Conservation (phyloP, 2,888 invertebrate species). For the Cheilosia soror region DNA sequence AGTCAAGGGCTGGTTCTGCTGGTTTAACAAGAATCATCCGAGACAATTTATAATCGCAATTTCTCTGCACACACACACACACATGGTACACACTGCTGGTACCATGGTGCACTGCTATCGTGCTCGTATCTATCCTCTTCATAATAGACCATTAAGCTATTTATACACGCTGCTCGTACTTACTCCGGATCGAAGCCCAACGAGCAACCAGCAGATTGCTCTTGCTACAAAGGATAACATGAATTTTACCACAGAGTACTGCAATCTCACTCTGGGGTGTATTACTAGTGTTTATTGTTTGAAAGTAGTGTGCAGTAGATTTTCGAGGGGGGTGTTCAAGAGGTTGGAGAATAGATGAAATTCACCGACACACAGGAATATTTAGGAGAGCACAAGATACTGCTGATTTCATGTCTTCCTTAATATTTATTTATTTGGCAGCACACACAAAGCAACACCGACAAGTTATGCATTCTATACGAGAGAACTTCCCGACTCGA, state of each 20-base stretch:
- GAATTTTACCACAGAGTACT: slow-evolving; percentile 64
- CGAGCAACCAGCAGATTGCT: slow-evolving; percentile 59
- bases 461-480: background rate
- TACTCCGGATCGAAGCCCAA: slow-evolving; percentile 42
- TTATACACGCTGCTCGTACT: slow-evolving; percentile 52
- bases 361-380: slow-evolving; percentile 18
- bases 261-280: slow-evolving; percentile 72
- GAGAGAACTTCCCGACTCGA: slow-evolving; percentile 1
- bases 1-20: slow-evolving; percentile 69
- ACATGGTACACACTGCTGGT: slow-evolving; percentile 6
- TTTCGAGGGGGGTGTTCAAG: background rate
- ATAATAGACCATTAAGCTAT: slow-evolving; percentile 75
- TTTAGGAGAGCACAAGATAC: slow-evolving; percentile 21
- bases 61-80: slow-evolving; percentile 57
- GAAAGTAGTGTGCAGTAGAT: slow-evolving; percentile 20
- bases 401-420: slow-evolving; percentile 68
- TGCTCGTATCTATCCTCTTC: slow-evolving; percentile 56
- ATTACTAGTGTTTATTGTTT: slow-evolving; percentile 74
- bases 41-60: slow-evolving; percentile 75
- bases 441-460: slow-evolving; percentile 18
- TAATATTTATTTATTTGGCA: slow-evolving; percentile 71
- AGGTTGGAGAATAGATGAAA: slow-evolving; percentile 38
- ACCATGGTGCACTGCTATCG: background rate
- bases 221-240: slow-evolving; percentile 56
- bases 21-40: slow-evolving; percentile 75